Percentiles rank a stretch among this genome's conserved stretches.
phyloP scores from a whole-genome alignment of 1,140 invertebrate species.

The Calephelis virginiensis region DNA sequence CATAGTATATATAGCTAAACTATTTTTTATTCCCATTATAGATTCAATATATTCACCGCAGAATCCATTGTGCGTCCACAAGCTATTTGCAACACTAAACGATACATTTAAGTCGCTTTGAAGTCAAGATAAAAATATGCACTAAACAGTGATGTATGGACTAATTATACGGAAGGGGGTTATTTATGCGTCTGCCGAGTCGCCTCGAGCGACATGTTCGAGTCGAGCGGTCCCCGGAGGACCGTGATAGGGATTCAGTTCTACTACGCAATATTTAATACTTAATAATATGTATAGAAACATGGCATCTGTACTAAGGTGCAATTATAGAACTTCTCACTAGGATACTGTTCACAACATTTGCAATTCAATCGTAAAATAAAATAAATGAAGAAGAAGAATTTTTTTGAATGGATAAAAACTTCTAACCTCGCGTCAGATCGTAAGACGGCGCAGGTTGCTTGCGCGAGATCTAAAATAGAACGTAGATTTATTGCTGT shows the following conservation, averaged over 20 bases:
- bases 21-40: background rate
- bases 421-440: no score
- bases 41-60: constrained; percentile 14
- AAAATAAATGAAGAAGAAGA: no score
- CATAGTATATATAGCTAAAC: background rate
- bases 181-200: constrained; percentile 32
- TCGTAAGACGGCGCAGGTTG: no score
- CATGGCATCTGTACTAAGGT: no score
- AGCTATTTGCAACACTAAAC: constrained; percentile 16
- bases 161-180: constrained; percentile 36
- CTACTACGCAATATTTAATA: constrained; percentile 26
- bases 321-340: no score
- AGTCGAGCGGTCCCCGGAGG: constrained; percentile 24
- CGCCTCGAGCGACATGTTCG: constrained; percentile 27
- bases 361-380: no score
- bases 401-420: no score
- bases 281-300: background rate
- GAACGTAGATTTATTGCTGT: no score
- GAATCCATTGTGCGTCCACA: constrained; percentile 1
- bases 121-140: constrained; percentile 25
- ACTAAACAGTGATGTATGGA: constrained; percentile 28
- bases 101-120: constrained; percentile 22
- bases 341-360: no score
- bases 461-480: no score
- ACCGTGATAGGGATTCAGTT: constrained; percentile 13